phyloP scores from a whole-genome alignment of 1,140 invertebrate genomes.

The Gryllus bimaculatus region DNA sequence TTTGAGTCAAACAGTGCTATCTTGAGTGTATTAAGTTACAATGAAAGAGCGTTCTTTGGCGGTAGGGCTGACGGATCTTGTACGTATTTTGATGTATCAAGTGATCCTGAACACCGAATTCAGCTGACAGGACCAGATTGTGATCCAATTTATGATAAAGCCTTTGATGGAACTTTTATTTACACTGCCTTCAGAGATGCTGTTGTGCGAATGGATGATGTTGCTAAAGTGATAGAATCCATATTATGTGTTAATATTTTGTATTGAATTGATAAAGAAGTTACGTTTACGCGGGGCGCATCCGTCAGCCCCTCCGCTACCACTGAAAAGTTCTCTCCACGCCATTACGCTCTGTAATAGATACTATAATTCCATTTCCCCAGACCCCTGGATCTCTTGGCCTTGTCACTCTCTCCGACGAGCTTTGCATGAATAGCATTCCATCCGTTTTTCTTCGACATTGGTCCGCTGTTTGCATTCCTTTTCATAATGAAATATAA shows the following conservation, averaged over 20 bases:
- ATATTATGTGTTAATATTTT: background rate
- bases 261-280: background rate
- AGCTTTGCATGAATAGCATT: too few relatives aligned
- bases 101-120: conserved; percentile 35
- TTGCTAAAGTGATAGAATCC: conserved; percentile 21
- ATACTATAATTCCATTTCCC: too few relatives aligned
- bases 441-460: too few relatives aligned
- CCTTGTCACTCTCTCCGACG: too few relatives aligned
- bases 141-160: conserved; percentile 51
- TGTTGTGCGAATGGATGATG: conserved; percentile 45
- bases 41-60: conserved; percentile 36
- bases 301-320: too few relatives aligned
- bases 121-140: conserved; percentile 58
- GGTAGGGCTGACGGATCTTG: conserved; percentile 51
- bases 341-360: too few relatives aligned
- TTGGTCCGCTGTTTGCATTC: too few relatives aligned
- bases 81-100: conserved; percentile 35
- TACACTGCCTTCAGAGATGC: conserved; percentile 47
- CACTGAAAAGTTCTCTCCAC: too few relatives aligned
- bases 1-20: conserved; percentile 41
- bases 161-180: conserved; percentile 42
- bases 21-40: conserved; percentile 32
- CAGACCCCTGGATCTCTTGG: too few relatives aligned
- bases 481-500: too few relatives aligned
- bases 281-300: too few relatives aligned